Conservation (phyloP, 2,888 invertebrate species). For the Chironomus tentans region DNA sequence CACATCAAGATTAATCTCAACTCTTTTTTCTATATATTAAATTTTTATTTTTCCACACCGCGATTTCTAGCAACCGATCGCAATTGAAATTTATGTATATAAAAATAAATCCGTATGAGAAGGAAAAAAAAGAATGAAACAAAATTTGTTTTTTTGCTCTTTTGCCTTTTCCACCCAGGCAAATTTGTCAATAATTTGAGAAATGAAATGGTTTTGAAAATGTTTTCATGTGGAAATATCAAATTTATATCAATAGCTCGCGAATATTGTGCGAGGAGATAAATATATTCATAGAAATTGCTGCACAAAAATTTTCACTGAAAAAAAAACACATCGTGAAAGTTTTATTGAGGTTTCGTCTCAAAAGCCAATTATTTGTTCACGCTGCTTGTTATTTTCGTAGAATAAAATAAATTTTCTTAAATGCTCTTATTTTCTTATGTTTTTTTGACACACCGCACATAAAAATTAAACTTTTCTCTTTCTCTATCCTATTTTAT, state of each 20-base stretch:
- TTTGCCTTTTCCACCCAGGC: background rate
- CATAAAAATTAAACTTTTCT: background rate
- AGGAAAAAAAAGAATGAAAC: background rate
- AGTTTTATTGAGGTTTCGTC: background rate
- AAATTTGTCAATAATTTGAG: conserved; percentile 19
- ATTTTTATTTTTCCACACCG: background rate
- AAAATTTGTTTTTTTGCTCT: background rate
- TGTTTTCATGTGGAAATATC: conserved; percentile 15
- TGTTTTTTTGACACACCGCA: background rate
- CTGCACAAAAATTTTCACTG: too few species aligned
- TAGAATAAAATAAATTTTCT: background rate
- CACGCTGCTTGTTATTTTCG: background rate
- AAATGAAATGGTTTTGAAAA: conserved; percentile 15
- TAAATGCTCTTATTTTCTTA: background rate
- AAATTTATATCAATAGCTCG: conserved; percentile 9
- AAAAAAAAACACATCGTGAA: background rate
- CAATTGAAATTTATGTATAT: background rate
- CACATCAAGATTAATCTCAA: too few species aligned
- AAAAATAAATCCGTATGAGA: background rate
- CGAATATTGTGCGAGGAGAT: background rate
- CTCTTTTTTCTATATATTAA: background rate
- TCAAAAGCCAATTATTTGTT: background rate
- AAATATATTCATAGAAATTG: background rate
- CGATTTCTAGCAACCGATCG: background rate
- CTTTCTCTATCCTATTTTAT: background rate